Evolutionary conservation across 2,888 invertebrate species (phyloP), one percentile per base, ranked within the genome.

Genomic region (Ypsolopha scabrella): DNA sequence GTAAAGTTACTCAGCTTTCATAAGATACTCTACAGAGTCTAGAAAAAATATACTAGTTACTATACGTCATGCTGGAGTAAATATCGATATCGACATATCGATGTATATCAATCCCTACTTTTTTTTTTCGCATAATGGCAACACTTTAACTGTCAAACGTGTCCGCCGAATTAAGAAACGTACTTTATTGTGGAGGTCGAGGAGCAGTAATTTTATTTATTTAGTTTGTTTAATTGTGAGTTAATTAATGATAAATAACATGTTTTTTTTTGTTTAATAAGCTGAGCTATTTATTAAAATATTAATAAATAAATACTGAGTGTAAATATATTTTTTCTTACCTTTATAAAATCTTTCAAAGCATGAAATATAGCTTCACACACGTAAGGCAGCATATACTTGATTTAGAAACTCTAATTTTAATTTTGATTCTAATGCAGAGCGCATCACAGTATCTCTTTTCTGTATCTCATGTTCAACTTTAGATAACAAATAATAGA

Each of bases 321-420:
- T 43, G 43, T 43, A 43, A 13, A 13, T 43, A 13, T 13, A 11
- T 49, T n/a, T n/a, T n/a, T n/a, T n/a, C n/a, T n/a, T 33, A 49
- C 49, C 49, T 41, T 39, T 41, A 49, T 49, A 34, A 11, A 49
- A 41, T 50, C 50, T 33, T 50, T 41, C 11, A 50, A 41, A 36
- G 41, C 41, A 35, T 50, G 24, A 13, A 34, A 50, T 35, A 50
- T 43, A 35, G 51, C 51, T 10, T 51, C 45, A 39, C 51, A 51
- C 33, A 45, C 38, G 13, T 37, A n/a, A 37, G 45, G 37, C 8
- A 51, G 11, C 45, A 46, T 35, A 44, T 43, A 13, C 37, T 45
- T 44, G 37, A 38, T 44, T 51, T 51, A 36, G 44, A 43, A 24
- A 51, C 38, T 46, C 51, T 51, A 35, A 33, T 51, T 51, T 51